Base-by-base conservation (phyloP, 53 echinoderm and acorn worm species). In the Mesocentrotus franciscanus region DNA sequence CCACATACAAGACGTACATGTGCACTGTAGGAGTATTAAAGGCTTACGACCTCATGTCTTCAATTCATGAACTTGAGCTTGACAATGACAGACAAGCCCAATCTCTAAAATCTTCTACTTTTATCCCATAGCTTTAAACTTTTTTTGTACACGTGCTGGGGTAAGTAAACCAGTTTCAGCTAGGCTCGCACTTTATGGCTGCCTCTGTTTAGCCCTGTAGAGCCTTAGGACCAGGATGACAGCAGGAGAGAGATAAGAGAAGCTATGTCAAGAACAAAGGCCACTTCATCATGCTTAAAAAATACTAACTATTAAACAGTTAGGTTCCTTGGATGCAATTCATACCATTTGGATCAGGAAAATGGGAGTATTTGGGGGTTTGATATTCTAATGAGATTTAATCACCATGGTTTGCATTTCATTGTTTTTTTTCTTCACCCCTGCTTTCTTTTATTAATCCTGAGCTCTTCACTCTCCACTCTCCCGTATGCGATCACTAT, bases 21-120 rank as follows among this genome's bases (percentile, higher is more conserved):
- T 81, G 36, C 39, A 81, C 14, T 16, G 16, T 14, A 64, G 16
- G 64, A 64, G 20, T 64, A 24, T 14, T 35, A 72, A 76, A 76
- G n/a, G 27, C 30, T 30, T 30, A 84, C 14, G 18, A 84, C 22
- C 84, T 55, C 55, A 55, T 24, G 87, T 58, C 27, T 81, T 87
- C 84, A 84, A 22, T 20, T 14, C 32, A 20, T 58, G 58, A 56
- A 87, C 87, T 87, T 87, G 57, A 87, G 87, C 49, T 87, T 2
- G 13, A n/a, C 87, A 87, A 87, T 87, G 87, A 87, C 87, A 58
- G 58, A 87, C 87, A 87, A n/a, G 56, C 9, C 57, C 87, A 87
- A 87, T 87, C 87, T 87, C 29, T 87, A 39, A 58, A 87, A 87
- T 58, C 56, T 18, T 84, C 84, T 87, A 87, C 58, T 87, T 87